Conservation (phyloP, 1,140 invertebrate genomes). For the Andrena cerasifolii region DNA sequence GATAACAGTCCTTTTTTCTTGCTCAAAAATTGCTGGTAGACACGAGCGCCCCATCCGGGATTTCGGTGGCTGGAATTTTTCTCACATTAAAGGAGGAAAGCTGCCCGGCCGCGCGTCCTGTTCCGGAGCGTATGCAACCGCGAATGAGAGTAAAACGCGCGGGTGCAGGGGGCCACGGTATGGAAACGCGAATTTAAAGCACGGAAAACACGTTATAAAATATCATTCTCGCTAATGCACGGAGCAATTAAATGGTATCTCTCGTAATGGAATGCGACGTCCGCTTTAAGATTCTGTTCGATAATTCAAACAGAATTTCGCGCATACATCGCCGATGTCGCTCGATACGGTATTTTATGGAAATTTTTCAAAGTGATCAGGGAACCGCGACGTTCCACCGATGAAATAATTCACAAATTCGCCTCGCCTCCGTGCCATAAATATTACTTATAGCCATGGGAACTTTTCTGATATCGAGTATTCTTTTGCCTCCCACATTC, state of each 20-base stretch:
- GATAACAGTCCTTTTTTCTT: background rate
- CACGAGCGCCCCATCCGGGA: background rate
- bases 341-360: no score
- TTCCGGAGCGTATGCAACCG: background rate
- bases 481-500: background rate
- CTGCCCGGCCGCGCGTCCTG: no score
- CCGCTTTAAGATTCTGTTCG: no score
- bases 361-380: background rate
- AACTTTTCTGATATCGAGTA: background rate
- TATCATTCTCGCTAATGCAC: background rate
- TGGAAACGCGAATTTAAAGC: background rate
- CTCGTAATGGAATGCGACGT: no score
- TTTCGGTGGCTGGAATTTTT: background rate
- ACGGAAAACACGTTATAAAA: background rate
- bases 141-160: background rate
- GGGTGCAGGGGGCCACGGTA: background rate
- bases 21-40: conserved; percentile 6
- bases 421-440: background rate
- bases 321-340: no score
- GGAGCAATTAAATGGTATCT: background rate
- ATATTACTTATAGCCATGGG: conserved; percentile 7
- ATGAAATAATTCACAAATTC: background rate
- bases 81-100: background rate
- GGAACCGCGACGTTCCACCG: no score
- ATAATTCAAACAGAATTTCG: no score